phyloP scores from a whole-genome alignment of 2,113 vertebrate species.

The Solea senegalensis region DNA sequence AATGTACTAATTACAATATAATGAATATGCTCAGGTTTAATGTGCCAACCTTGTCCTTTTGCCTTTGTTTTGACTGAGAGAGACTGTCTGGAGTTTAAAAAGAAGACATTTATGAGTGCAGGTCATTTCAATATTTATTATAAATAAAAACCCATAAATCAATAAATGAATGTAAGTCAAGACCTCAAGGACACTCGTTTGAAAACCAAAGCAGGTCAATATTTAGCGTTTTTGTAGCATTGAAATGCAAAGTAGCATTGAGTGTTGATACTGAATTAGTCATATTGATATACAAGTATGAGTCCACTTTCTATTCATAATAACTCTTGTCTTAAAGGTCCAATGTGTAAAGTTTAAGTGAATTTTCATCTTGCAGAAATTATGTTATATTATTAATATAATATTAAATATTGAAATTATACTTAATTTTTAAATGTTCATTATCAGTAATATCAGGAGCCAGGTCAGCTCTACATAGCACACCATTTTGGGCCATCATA shows the following conservation, averaged over 20 bases:
- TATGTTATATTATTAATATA: no score
- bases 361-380: no score
- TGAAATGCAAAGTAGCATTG: conserved; percentile 15
- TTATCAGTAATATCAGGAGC: no score
- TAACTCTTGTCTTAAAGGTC: no score
- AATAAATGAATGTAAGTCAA: conserved; percentile 17
- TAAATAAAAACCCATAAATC: conserved; percentile 20
- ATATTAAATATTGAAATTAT: no score
- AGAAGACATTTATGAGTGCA: not conserved
- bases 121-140: conserved; percentile 4
- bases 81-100: not conserved
- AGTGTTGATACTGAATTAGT: no score
- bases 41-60: conserved; percentile 18
- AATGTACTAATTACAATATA: conserved; percentile 46
- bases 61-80: conserved; percentile 7
- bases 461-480: no score
- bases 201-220: conserved; percentile 29
- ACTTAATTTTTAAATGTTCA: no score
- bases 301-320: no score
- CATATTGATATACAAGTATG: no score
- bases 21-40: conserved; percentile 41
- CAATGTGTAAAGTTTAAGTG: no score
- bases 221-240: not conserved
- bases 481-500: no score
- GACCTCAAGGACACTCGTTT: conserved; percentile 18